Conservation (phyloP, 2,888 invertebrate genomes). For the Amphiduros pacificus region DNA sequence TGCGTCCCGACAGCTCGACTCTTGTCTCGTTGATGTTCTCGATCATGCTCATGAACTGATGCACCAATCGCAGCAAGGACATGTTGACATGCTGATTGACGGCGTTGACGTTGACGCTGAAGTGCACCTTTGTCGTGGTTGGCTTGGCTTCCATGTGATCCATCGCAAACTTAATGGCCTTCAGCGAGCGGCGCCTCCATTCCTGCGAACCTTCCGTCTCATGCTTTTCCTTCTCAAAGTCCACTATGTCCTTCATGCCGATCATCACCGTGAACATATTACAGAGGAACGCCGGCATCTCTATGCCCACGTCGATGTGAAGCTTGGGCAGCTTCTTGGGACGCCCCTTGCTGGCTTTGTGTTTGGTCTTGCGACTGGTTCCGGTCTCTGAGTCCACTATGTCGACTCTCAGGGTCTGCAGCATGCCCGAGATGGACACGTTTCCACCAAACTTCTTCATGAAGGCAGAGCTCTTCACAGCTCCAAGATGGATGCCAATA, state of each 20-base stretch:
- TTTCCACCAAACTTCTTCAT: slow-evolving; percentile 88
- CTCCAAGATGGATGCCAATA: slow-evolving; percentile 73
- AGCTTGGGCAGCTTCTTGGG: slow-evolving; percentile 16
- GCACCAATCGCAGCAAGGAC: slow-evolving; percentile 86
- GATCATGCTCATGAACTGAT: slow-evolving; percentile 97
- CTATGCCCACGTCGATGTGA: slow-evolving; percentile 68
- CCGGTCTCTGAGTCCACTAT: slow-evolving; percentile 85
- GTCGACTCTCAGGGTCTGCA: slow-evolving; percentile 87
- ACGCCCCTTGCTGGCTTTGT: slow-evolving; percentile 8
- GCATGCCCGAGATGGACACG: slow-evolving; percentile 66
- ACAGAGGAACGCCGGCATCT: slow-evolving; percentile 88
- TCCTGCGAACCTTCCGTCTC: slow-evolving; percentile 4
- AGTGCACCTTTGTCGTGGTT: slow-evolving; percentile 84
- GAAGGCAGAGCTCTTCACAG: slow-evolving; percentile 68
- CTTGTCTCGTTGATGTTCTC: slow-evolving; percentile 95
- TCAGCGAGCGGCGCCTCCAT: slow-evolving; percentile 7
- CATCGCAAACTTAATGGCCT: slow-evolving; percentile 33
- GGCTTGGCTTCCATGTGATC: slow-evolving; percentile 59
- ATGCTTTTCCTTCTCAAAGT: slow-evolving; percentile 65
- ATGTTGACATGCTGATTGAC: slow-evolving; percentile 96
- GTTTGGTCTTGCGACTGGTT: slow-evolving; percentile 5
- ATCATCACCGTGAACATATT: slow-evolving; percentile 87
- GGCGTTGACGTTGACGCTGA: slow-evolving; percentile 80
- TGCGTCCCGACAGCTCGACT: slow-evolving; percentile 80
- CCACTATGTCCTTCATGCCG: slow-evolving; percentile 85